Percentiles rank a stretch among this genome's conserved stretches.
Evolutionary conservation across 1,140 invertebrate genomes (phyloP).

Genomic region (Chironomus tepperi): DNA sequence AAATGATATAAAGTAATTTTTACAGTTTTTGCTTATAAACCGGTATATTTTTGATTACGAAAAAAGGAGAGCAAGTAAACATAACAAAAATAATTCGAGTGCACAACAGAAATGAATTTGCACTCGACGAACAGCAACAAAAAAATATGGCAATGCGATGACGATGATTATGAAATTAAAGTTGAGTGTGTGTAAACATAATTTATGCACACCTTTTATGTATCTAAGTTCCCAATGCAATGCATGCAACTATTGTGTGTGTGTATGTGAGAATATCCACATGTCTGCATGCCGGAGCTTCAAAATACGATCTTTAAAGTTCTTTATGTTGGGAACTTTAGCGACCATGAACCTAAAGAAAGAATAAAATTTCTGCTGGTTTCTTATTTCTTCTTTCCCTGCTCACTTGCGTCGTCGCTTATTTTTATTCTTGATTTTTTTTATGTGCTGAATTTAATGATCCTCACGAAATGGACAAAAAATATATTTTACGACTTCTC

Average conservation of each 20-base stretch:
- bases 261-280: background rate
- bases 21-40: no score
- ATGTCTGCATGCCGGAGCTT: background rate
- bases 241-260: no score
- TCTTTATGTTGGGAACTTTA: constrained; percentile 7
- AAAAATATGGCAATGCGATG: background rate
- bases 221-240: no score
- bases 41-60: no score
- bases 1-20: no score
- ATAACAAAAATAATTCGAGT: no score
- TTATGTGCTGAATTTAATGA: constrained; percentile 14
- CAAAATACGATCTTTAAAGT: background rate
- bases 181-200: background rate
- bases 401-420: background rate
- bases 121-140: no score
- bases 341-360: background rate
- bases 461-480: background rate
- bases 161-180: background rate
- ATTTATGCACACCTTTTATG: no score
- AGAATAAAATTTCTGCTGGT: background rate
- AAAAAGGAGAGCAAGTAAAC: no score
- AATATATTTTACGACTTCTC: background rate
- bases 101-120: no score
- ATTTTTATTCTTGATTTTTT: background rate
- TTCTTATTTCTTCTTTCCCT: background rate